Conservation (phyloP, 2,113 vertebrate species). For the Leptobrachium leishanense region DNA sequence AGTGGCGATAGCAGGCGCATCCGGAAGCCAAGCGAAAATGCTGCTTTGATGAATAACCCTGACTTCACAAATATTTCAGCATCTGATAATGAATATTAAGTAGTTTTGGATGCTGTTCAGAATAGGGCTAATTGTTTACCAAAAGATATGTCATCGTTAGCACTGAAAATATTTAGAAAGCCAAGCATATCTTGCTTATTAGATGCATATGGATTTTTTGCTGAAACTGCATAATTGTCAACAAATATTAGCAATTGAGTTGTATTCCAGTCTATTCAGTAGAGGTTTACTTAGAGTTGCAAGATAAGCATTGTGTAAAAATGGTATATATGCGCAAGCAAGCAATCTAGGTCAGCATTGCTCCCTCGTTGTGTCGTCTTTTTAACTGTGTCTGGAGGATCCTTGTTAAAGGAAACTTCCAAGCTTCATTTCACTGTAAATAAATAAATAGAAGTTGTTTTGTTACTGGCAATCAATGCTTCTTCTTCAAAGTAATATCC, state of each 20-base stretch:
- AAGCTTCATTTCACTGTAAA: too few species aligned
- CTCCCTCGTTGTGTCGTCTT: neutral
- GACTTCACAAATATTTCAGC: neutral
- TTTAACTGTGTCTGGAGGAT: slow-evolving; percentile 1
- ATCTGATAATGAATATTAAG: too few species aligned
- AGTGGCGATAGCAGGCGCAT: too few species aligned
- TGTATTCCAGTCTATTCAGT: slow-evolving; percentile 16
- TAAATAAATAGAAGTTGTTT: too few species aligned
- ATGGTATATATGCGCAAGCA: neutral
- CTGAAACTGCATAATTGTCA: slow-evolving; percentile 13
- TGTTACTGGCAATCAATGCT: too few species aligned
- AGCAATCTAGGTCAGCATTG: slow-evolving; percentile 24
- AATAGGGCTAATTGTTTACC: neutral
- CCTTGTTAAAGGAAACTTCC: slow-evolving; percentile 1
- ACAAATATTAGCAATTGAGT: slow-evolving; percentile 30
- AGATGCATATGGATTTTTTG: neutral
- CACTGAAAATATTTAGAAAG: neutral
- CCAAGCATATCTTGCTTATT: neutral
- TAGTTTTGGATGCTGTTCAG: too few species aligned
- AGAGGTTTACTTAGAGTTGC: slow-evolving; percentile 33
- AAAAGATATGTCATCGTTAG: slow-evolving; percentile 2
- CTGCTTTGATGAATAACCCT: neutral
- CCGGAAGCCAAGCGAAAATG: too few species aligned
- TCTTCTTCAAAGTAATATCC: too few species aligned
- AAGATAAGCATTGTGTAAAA: slow-evolving; percentile 10